phyloP scores from a whole-genome alignment of 2,113 vertebrate species.

The Trogon melanurus region DNA sequence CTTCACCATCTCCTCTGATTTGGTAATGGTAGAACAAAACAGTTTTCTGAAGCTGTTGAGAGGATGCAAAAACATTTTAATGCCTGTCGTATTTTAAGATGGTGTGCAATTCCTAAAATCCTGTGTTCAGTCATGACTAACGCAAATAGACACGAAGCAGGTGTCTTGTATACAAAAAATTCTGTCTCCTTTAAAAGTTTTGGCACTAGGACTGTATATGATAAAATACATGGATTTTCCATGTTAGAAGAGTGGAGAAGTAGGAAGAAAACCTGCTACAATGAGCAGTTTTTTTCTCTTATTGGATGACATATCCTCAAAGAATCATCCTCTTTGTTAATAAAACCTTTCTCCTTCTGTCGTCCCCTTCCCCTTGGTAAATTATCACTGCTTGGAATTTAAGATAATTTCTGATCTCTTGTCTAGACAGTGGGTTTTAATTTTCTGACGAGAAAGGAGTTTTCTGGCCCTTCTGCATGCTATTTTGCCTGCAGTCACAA shows the following conservation, averaged over 20 bases:
- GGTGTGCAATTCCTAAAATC: neutral
- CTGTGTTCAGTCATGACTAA: neutral
- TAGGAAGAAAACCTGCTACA: neutral
- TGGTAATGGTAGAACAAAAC: neutral
- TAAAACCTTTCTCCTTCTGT: neutral
- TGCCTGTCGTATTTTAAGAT: neutral
- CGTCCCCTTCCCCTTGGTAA: neutral
- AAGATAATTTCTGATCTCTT: constrained; percentile 26
- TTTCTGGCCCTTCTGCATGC: neutral
- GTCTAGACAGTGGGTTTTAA: constrained; percentile 32
- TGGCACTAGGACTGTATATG: neutral
- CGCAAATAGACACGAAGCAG: neutral
- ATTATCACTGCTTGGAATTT: constrained; percentile 20
- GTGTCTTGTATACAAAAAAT: neutral
- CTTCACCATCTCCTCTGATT: neutral
- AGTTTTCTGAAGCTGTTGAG: constrained; percentile 9
- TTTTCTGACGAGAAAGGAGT: neutral
- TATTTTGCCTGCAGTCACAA: neutral
- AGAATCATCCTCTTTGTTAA: neutral
- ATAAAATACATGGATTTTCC: neutral
- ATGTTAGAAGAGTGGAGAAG: neutral
- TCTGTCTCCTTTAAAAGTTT: neutral
- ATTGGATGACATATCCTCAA: neutral
- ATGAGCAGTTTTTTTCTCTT: neutral
- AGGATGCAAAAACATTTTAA: constrained; percentile 4